These are phyloP conservation scores for Liopterus haemorrhoidalis DNA, from an alignment of 2,888 invertebrate species.

Conservation along the genomic window DNA sequence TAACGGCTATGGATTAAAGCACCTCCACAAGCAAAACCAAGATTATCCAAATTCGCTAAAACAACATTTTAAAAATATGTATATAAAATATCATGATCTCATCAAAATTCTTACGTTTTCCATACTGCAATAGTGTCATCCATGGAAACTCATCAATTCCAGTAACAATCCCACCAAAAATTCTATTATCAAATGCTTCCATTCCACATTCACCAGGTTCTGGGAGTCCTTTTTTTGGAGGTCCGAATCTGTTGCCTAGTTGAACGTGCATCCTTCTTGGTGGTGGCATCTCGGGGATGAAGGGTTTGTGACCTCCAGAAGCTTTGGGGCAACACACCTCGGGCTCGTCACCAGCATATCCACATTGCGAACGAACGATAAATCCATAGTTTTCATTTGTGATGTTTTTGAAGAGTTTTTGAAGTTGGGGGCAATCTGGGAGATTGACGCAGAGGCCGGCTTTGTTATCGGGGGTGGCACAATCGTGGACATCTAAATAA, in stretches of 20 bases:
- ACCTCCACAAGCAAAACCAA: constrained; percentile 40
- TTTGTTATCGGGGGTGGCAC: constrained; percentile 45
- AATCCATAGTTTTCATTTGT: constrained; percentile 41
- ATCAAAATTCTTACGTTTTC: too few relatives aligned
- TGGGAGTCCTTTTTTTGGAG: too few relatives aligned
- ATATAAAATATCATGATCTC: constrained; percentile 14
- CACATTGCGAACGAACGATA: constrained; percentile 50
- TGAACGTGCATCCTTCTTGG: too few relatives aligned
- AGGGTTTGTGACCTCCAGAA: constrained; percentile 7
- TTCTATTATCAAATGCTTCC: constrained; percentile 52
- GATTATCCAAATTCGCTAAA: constrained; percentile 15
- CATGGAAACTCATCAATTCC: constrained; percentile 43
- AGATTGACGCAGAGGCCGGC: constrained; percentile 47
- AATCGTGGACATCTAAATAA: too few relatives aligned
- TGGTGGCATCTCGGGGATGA: too few relatives aligned
- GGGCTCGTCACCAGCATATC: constrained; percentile 47
- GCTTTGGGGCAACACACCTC: constrained; percentile 48
- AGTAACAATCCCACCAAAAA: constrained; percentile 56
- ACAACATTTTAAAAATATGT: constrained; percentile 24
- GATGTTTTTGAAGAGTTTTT: too few relatives aligned
- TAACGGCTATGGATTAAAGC: constrained; percentile 39
- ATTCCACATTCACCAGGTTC: constrained; percentile 57
- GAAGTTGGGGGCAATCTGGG: constrained; percentile 45
- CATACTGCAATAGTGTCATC: constrained; percentile 38
- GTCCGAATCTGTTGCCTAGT: too few relatives aligned